Percentiles rank a stretch among this genome's conserved stretches.
Evolutionary conservation across 2,888 invertebrate species (phyloP).

Genomic region (Eilema depressum): DNA sequence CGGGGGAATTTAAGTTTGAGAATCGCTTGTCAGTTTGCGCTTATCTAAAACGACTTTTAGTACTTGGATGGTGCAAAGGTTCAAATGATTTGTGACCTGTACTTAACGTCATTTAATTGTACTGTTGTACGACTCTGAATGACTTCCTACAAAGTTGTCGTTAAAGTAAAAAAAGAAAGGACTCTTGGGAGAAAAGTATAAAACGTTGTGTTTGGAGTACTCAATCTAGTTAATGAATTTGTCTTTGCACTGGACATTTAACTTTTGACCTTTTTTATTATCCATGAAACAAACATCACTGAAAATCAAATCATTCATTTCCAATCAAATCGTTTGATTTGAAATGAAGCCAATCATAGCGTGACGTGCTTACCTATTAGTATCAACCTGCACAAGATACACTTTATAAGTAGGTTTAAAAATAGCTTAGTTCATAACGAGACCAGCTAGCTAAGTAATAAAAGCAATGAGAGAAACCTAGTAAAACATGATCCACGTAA

Average conservation of each 20-base stretch:
- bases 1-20: not conserved
- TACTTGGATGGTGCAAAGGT: not conserved
- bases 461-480: not conserved
- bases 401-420: not conserved
- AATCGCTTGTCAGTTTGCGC: slow-evolving; percentile 4
- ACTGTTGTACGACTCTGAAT: not conserved
- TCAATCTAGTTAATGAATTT: too few species aligned
- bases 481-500: not conserved
- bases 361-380: too few species aligned
- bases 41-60: not conserved
- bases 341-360: not conserved
- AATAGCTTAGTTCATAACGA: not conserved
- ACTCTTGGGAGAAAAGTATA: not conserved
- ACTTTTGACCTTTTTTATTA: not conserved
- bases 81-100: not conserved
- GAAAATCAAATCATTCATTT: not conserved
- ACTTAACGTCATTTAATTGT: not conserved
- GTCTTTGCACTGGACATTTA: too few species aligned
- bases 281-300: not conserved
- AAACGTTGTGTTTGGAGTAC: not conserved
- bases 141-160: not conserved
- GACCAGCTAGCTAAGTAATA: not conserved
- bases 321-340: not conserved
- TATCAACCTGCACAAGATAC: not conserved
- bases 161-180: too few species aligned